These are phyloP conservation scores for Tupiocoris notatus DNA, from an alignment of 2,888 invertebrate species.

Conservation along the genomic window DNA sequence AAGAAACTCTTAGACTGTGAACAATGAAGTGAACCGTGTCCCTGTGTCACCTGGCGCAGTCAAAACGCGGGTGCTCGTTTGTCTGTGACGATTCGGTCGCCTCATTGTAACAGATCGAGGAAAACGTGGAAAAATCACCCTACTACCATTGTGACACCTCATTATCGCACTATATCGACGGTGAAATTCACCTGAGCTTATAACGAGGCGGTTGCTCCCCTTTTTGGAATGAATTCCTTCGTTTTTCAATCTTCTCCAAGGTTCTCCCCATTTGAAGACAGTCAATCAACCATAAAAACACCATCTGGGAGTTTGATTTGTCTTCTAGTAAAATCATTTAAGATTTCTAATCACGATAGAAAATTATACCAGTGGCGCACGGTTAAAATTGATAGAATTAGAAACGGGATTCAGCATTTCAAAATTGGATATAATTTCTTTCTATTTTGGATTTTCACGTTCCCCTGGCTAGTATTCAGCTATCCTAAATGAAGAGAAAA, in stretches of 20 bases:
- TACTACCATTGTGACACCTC: not conserved
- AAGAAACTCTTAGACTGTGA: conserved; percentile 15
- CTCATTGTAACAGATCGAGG: conserved; percentile 15
- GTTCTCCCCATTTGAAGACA: not conserved
- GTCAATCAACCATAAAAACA: not conserved
- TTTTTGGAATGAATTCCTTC: not conserved
- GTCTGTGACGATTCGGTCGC: conserved; percentile 17
- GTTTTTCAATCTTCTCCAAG: not conserved
- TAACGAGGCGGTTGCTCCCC: conserved; percentile 12
- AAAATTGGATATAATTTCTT: too few relatives aligned
- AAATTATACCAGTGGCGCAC: too few relatives aligned
- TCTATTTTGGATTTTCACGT: too few relatives aligned
- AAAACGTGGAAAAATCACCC: conserved; percentile 2
- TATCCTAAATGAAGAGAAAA: too few relatives aligned
- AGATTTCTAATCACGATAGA: too few relatives aligned
- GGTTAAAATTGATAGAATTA: too few relatives aligned
- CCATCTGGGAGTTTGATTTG: not conserved
- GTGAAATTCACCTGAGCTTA: conserved; percentile 26
- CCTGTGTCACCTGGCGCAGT: conserved; percentile 12
- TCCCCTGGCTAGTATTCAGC: too few relatives aligned
- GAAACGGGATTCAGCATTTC: too few relatives aligned
- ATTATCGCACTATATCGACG: conserved; percentile 35
- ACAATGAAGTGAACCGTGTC: conserved; percentile 15
- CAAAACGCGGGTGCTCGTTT: too few relatives aligned
- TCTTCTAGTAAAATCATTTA: too few relatives aligned